These are phyloP conservation scores for Halcyon leucocephala DNA, from an alignment of 2,797 vertebrate species.

Conservation along the genomic window DNA sequence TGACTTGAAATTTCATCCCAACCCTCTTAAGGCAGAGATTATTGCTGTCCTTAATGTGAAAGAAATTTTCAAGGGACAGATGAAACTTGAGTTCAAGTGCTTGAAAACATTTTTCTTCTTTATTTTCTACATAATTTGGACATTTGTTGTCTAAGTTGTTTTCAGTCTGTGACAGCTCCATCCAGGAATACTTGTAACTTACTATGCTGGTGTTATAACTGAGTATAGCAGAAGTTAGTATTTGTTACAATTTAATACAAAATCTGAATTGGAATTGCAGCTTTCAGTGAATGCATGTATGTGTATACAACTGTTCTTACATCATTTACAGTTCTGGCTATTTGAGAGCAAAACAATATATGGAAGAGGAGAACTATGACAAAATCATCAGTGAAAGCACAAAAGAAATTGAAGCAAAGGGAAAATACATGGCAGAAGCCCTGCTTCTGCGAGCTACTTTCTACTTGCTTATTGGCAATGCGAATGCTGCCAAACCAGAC, in stretches of 20 bases:
- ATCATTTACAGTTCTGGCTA: constrained; percentile 89
- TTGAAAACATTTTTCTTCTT: neutral
- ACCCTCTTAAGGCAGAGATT: too few species aligned
- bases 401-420: constrained; percentile 94
- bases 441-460: constrained; percentile 95
- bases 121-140: neutral
- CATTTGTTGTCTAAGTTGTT: neutral
- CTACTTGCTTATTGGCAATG: constrained; percentile 96
- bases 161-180: neutral
- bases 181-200: neutral
- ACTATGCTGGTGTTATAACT: neutral
- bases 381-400: constrained; percentile 99
- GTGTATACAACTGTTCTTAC: neutral
- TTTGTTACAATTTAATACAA: neutral
- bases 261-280: neutral
- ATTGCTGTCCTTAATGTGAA: too few species aligned
- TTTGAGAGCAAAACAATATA: constrained; percentile 98
- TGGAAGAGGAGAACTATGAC: constrained; percentile 99
- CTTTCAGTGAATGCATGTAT: neutral
- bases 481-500: constrained; percentile 93
- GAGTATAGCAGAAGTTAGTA: neutral
- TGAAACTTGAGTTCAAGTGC: too few species aligned
- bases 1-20: too few species aligned
- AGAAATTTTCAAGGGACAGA: too few species aligned
- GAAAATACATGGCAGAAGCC: constrained; percentile 92